phyloP scores from a whole-genome alignment of 2,113 vertebrate genomes.

The Monopterus albus region DNA sequence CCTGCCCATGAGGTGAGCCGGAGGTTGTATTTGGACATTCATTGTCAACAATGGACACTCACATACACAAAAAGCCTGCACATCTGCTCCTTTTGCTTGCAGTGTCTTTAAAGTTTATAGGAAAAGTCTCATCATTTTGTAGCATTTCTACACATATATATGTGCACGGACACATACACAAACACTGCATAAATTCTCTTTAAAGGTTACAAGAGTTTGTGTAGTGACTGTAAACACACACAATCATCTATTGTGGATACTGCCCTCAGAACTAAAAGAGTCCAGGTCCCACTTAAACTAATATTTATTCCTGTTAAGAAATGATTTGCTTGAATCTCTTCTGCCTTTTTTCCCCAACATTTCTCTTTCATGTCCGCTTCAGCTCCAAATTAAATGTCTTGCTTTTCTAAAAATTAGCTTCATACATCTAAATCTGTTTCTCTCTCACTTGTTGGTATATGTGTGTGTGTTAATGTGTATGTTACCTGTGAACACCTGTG shows the following conservation, averaged over 20 bases:
- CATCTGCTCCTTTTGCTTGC: conserved; percentile 1
- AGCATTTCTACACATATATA: conserved; percentile 6
- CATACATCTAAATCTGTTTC: not conserved
- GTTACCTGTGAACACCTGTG: conserved; percentile 70
- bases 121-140: conserved; percentile 24
- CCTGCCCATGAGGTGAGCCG: conserved; percentile 76
- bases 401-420: conserved; percentile 9
- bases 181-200: conserved; percentile 7
- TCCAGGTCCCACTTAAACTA: conserved; percentile 31
- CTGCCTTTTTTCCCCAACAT: not conserved
- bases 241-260: conserved; percentile 13
- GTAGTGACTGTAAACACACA: conserved; percentile 32
- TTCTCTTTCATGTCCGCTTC: conserved; percentile 24
- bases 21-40: conserved; percentile 69
- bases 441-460: not conserved
- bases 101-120: conserved; percentile 33
- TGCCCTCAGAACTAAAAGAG: conserved; percentile 16
- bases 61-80: conserved; percentile 23
- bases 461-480: not conserved
- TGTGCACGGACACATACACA: conserved; percentile 15
- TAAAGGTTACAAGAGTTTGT: conserved; percentile 18
- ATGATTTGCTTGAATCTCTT: conserved; percentile 38
- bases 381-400: not conserved
- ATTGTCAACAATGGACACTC: conserved; percentile 51
- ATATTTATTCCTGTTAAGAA: conserved; percentile 52